These are phyloP conservation scores for Picus viridis DNA, from an alignment of 2,797 vertebrate species.

Conservation along the genomic window DNA sequence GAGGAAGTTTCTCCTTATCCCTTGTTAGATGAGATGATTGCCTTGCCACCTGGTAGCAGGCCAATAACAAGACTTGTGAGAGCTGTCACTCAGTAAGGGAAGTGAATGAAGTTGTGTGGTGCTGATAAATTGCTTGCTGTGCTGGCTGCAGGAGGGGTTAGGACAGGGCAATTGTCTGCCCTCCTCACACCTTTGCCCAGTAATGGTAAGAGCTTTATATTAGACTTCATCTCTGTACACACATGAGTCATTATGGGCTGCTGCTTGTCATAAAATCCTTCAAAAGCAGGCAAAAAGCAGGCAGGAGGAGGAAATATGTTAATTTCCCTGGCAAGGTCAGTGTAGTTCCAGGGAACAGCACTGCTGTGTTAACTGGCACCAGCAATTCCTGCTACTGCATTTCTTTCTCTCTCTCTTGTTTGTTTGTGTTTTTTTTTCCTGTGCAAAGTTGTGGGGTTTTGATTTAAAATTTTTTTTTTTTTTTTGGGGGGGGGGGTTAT, in stretches of 20 bases:
- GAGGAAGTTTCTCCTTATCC: constrained; percentile 38
- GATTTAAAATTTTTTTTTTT: no score
- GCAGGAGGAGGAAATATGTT: background rate
- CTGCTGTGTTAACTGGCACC: background rate
- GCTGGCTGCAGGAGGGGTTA: constrained; percentile 60
- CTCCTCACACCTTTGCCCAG: background rate
- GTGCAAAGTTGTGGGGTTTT: background rate
- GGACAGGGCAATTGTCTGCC: constrained; percentile 61
- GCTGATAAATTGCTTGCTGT: constrained; percentile 71
- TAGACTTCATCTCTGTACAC: constrained; percentile 1
- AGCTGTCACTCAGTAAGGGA: constrained; percentile 47
- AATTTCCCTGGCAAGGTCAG: background rate
- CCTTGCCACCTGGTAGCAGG: constrained; percentile 36
- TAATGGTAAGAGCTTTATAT: constrained; percentile 43
- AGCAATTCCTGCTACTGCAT: background rate
- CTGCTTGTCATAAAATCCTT: background rate
- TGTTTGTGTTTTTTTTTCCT: background rate
- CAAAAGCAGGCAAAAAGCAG: background rate
- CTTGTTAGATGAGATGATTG: constrained; percentile 64
- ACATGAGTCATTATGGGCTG: background rate
- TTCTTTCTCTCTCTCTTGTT: background rate
- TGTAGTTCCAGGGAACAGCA: background rate
- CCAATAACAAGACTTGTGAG: constrained; percentile 61
- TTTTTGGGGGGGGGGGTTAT: background rate
- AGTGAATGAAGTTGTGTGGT: constrained; percentile 60